A percentile compares a stretch with the other conserved stretches of the same genome.
Conservation (phyloP, 1,140 invertebrate species). For the Tetraneura akinire region DNA sequence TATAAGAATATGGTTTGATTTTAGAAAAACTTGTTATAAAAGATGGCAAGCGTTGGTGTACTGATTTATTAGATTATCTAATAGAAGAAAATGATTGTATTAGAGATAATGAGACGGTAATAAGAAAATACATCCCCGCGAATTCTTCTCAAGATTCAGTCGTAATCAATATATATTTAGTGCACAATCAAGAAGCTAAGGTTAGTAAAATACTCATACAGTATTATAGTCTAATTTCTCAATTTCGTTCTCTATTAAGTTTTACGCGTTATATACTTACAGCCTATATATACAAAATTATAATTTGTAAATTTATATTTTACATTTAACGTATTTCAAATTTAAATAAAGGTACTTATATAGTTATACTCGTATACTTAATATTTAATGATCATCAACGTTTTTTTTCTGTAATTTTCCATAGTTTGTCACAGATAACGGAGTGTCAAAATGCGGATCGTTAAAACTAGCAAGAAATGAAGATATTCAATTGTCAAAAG, state of each 20-base stretch:
- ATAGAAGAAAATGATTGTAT: slow-evolving; percentile 50
- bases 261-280: too few relatives aligned
- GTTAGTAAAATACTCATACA: too few relatives aligned
- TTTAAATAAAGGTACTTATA: too few relatives aligned
- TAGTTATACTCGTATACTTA: too few relatives aligned
- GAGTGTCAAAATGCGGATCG: slow-evolving; percentile 34
- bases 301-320: too few relatives aligned
- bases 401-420: neutral
- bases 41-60: slow-evolving; percentile 52
- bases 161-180: slow-evolving; percentile 51
- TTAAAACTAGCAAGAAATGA: slow-evolving; percentile 36
- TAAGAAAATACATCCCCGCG: slow-evolving; percentile 46
- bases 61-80: slow-evolving; percentile 48
- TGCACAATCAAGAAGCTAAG: slow-evolving; percentile 32
- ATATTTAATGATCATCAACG: too few relatives aligned
- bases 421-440: slow-evolving; percentile 30
- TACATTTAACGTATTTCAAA: too few relatives aligned
- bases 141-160: slow-evolving; percentile 40
- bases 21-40: slow-evolving; percentile 50
- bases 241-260: too few relatives aligned
- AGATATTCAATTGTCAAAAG: neutral
- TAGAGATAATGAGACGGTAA: slow-evolving; percentile 47
- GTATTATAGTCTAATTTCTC: too few relatives aligned
- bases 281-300: too few relatives aligned
- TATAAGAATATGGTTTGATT: neutral